These are phyloP conservation scores for Cyrtorhinus lividipennis DNA, from an alignment of 1,140 invertebrate genomes.

Conservation along the genomic window DNA sequence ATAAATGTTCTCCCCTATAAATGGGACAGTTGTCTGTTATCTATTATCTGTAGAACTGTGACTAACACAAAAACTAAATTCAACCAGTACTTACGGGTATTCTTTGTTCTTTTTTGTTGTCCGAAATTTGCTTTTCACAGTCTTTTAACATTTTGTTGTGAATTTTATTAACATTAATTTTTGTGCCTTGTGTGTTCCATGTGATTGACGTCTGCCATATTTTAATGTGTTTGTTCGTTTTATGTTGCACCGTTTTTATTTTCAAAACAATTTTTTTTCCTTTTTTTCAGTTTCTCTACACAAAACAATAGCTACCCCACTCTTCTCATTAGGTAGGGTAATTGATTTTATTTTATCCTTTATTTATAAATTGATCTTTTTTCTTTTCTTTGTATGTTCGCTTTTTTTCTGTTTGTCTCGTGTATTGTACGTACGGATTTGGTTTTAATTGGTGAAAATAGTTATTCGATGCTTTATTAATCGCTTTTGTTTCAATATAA, in stretches of 20 bases:
- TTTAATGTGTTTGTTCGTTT: not conserved
- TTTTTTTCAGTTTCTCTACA: not conserved
- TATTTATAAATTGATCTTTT: not conserved
- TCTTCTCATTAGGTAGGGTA: constrained; percentile 9
- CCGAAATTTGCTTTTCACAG: not conserved
- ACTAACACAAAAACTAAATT: too few species aligned
- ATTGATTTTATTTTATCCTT: not conserved
- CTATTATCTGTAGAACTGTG: too few species aligned
- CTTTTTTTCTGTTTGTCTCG: not conserved
- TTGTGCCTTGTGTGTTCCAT: too few species aligned
- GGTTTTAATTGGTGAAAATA: too few species aligned
- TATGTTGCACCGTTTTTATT: not conserved
- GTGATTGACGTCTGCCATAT: not conserved
- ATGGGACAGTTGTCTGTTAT: too few species aligned
- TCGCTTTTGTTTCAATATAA: too few species aligned
- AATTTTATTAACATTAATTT: not conserved
- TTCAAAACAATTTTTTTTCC: not conserved
- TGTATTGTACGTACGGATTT: not conserved
- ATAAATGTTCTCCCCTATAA: too few species aligned
- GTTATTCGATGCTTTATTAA: too few species aligned
- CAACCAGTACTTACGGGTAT: too few species aligned
- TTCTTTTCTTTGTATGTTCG: not conserved
- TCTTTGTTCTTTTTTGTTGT: too few species aligned
- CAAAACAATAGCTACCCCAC: constrained; percentile 7
- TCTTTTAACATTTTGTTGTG: not conserved